phyloP scores from a whole-genome alignment of 2,888 invertebrate species.

The Eledona agricola region DNA sequence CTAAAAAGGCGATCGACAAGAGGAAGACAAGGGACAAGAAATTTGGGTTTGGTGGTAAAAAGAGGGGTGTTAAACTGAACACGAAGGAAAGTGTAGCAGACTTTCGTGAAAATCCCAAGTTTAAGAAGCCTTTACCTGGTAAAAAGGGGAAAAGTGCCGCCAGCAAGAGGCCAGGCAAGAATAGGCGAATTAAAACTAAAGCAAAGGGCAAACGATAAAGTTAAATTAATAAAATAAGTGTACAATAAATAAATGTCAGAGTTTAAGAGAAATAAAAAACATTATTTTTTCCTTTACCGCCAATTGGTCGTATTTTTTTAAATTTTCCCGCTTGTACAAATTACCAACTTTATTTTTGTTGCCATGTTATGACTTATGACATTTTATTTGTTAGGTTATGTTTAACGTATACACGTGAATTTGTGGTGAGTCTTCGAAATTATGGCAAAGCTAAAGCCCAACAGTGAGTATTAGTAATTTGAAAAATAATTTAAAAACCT shows the following conservation, averaged over 20 bases:
- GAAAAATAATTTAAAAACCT: neutral
- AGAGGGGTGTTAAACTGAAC: constrained; percentile 88
- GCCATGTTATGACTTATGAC: too few species aligned
- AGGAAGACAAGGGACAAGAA: constrained; percentile 81
- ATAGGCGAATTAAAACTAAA: constrained; percentile 62
- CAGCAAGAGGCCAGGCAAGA: constrained; percentile 62
- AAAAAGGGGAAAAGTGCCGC: constrained; percentile 39
- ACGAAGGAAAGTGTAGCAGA: constrained; percentile 81
- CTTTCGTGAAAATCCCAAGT: constrained; percentile 66
- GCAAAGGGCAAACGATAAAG: constrained; percentile 46
- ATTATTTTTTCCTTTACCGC: too few species aligned
- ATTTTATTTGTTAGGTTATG: too few species aligned
- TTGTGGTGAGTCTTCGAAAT: neutral
- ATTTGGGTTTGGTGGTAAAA: constrained; percentile 96
- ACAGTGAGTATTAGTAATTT: constrained; percentile 38
- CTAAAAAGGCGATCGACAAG: constrained; percentile 62
- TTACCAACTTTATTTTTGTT: too few species aligned
- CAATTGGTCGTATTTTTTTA: too few species aligned
- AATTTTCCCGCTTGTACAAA: too few species aligned
- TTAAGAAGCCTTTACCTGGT: constrained; percentile 51
- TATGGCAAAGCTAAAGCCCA: constrained; percentile 41
- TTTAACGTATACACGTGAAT: constrained; percentile 9
- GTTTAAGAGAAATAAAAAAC: too few species aligned
- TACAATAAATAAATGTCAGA: too few species aligned
- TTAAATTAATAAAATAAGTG: constrained; percentile 7